These are phyloP conservation scores for Rhagonycha fulva DNA, from an alignment of 2,888 invertebrate species.

Conservation along the genomic window DNA sequence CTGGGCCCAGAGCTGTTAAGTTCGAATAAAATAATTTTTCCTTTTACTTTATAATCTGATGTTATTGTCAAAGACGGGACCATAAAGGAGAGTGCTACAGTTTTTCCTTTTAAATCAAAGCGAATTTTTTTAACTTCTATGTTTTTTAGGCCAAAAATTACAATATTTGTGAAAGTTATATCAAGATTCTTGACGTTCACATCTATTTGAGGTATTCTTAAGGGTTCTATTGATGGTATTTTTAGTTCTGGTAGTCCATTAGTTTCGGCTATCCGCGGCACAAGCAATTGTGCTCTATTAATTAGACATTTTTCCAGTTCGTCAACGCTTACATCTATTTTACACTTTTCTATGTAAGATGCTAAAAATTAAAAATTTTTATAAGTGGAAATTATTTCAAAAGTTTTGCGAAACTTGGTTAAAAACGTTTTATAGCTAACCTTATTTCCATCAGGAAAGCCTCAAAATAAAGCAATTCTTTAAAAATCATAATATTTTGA, in stretches of 20 bases:
- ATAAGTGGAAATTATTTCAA: not conserved
- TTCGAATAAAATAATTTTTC: slow-evolving; percentile 12
- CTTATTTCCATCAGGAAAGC: too few species aligned
- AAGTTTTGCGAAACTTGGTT: too few species aligned
- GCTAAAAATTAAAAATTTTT: slow-evolving; percentile 1
- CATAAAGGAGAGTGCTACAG: not conserved
- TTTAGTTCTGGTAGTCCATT: slow-evolving; percentile 19
- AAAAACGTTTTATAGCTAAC: too few species aligned
- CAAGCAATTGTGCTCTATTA: not conserved
- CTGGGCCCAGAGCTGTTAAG: not conserved
- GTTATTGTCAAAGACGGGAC: not conserved
- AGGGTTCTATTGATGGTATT: slow-evolving; percentile 16
- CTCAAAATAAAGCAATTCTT: too few species aligned
- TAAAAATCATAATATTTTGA: too few species aligned
- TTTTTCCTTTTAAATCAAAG: not conserved
- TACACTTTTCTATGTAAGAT: slow-evolving; percentile 12
- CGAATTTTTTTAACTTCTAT: not conserved
- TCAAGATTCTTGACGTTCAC: not conserved
- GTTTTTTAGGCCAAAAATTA: not conserved
- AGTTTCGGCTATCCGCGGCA: not conserved
- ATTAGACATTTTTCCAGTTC: slow-evolving; percentile 4
- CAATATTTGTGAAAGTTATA: not conserved
- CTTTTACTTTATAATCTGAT: not conserved
- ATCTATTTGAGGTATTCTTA: slow-evolving; percentile 3
- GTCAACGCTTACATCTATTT: not conserved